Percentiles rank a stretch among this genome's conserved stretches.
Evolutionary conservation across 2,113 vertebrate genomes (phyloP).

Genomic region (Chitala chitala): DNA sequence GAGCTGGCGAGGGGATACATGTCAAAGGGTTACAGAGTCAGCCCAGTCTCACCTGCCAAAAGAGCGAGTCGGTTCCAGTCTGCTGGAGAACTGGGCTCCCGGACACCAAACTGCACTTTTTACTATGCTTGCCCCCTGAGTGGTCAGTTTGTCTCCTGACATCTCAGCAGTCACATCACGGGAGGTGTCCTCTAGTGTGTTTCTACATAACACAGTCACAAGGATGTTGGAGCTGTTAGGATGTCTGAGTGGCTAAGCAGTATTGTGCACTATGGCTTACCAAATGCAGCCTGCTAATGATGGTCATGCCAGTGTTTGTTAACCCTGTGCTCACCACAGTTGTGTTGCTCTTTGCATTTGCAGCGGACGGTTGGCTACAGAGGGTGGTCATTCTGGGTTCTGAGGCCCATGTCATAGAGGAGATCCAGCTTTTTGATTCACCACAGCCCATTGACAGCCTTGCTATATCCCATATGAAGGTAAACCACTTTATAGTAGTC

Average conservation of each 20-base stretch:
- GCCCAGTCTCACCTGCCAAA: background rate
- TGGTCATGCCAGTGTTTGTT: background rate
- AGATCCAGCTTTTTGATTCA: slow-evolving; percentile 85
- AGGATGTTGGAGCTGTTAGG: background rate
- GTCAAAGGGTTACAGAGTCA: slow-evolving; percentile 22
- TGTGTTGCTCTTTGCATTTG: background rate
- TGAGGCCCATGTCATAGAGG: slow-evolving; percentile 80
- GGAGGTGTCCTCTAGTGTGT: background rate
- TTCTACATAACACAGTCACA: background rate
- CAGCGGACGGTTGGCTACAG: slow-evolving; percentile 87
- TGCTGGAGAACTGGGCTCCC: background rate
- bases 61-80: background rate
- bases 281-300: background rate
- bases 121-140: background rate
- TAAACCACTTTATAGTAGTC: slow-evolving; percentile 39
- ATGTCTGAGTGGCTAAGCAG: background rate
- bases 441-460: slow-evolving; percentile 81
- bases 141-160: slow-evolving; percentile 1
- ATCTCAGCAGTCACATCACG: background rate
- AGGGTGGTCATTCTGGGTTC: slow-evolving; percentile 76
- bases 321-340: background rate
- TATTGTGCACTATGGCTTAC: background rate
- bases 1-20: slow-evolving; percentile 46
- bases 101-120: background rate
- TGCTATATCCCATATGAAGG: slow-evolving; percentile 79